Base-by-base conservation (phyloP, 2,888 invertebrate species). In the Ophion slaviceki region DNA sequence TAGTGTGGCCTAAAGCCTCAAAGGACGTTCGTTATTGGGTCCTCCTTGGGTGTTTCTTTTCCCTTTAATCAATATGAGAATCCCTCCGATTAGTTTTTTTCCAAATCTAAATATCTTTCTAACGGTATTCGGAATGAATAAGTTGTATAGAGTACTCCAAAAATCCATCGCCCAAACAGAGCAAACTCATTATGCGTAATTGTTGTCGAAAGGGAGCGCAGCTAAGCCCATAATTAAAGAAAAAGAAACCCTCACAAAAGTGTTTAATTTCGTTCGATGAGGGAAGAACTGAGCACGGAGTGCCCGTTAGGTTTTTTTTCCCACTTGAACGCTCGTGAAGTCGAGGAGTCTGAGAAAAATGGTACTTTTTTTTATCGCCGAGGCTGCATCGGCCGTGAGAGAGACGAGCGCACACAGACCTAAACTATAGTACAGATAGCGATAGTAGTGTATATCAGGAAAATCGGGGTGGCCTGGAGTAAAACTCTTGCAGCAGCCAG, bases 211-310 rank as follows among this genome's bases (percentile, higher is more conserved):
- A 53, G 53, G 17, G 3, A 53, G 17, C 40, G 6, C 40, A 40
- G 7, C 40, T 8, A 6, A 40, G 40, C 5, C 40, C 7, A 40
- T 40, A 40, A 40, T 40, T 7, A 17, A 53, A 53, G 5, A 53
- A 17, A 53, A 17, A 17, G 3, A 67, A 36, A 67, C 61, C 47
- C 59, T 62, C 24, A 77, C 14, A 14, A 17, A 74, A 36, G 76
- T 84, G 82, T 87, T 85, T 70, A 8, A 86, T 86, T 85, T 84
- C 81, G 36, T 17, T n/a, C 57, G 85, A 47, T 68, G 81, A 40
- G 80, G 75, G 82, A 77, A 72, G 64, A 75, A 77, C 74, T 28
- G 80, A 84, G 86, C 72, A 80, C 82, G 83, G 83, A 68, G 62
- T 86, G 75, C 76, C 85, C 17, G 75, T 64, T 82, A 7, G 75